Evolutionary conservation across 2,113 vertebrate genomes (phyloP), one percentile per base, ranked within the genome.

Genomic region (Daphoenositta chrysoptera): DNA sequence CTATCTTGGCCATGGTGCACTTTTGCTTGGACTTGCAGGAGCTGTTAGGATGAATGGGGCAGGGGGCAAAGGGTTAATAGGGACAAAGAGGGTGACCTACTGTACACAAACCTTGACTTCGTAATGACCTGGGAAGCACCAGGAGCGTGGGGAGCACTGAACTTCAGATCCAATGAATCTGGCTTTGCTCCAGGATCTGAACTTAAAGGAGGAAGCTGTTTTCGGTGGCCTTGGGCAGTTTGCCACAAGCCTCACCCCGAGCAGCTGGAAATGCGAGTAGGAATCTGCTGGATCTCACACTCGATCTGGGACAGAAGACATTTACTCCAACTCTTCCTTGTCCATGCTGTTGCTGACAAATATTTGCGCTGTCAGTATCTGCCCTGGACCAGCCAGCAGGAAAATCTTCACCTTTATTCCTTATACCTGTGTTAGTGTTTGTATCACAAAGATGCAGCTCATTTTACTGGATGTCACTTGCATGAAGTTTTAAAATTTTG

Each of bases 351-450:
- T 77, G 68, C 75, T 77, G 68, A 40, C 58, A 54, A 24, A 26
- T 33, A 1, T 51, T 71, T 57, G 30, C 0, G 0, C 37, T 57
- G 47, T 30, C 48, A 54, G 21, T 35, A 21, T 48, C 47, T 69
- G 44, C 39, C 54, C 35, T n/a, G 21, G 19, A 54, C 48, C 48
- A 70, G 28, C 11, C 57, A 21, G 40, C 27, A 72, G 39, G 31
- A 72, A 69, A 82, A 82, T 23, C 7, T 68, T 39, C 45, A 30
- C n/a, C 27, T 69, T 60, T 27, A 4, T n/a, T 40, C 37, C 15
- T 82, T 81, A 19, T 8, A n/a, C 16, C 15, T 7, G 1, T 31
- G 15, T 54, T 50, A 28, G 0, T 13, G 18, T 63, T 87, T 42
- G 26, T 64, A 23, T 24, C 13, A 24, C 4, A 45, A 13, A 51